Percentiles rank a stretch among this genome's conserved stretches.
Conservation (phyloP, 2,888 invertebrate species). For the Lingula anatina region DNA sequence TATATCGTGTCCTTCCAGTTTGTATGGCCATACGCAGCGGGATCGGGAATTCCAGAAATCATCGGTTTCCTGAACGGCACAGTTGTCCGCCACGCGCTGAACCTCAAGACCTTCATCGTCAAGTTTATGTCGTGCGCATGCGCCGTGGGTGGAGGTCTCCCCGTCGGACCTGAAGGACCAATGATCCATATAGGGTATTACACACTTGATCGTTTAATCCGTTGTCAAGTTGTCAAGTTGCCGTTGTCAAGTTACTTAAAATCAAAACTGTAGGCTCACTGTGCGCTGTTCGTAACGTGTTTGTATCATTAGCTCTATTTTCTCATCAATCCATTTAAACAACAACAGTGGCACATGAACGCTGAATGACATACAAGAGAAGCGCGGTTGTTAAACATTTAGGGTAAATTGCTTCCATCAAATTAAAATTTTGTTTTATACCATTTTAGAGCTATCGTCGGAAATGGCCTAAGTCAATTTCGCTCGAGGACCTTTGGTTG, state of each 20-base stretch:
- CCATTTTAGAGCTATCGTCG: slow-evolving; percentile 14
- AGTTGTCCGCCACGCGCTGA: slow-evolving; percentile 14
- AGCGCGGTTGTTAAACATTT: no score
- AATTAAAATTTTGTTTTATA: no score
- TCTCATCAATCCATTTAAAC: not conserved
- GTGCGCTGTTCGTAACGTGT: no score
- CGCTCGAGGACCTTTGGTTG: slow-evolving; percentile 17
- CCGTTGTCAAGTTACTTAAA: not conserved
- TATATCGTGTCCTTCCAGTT: no score
- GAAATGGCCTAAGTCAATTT: slow-evolving; percentile 23
- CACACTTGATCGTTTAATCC: not conserved
- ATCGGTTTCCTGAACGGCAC: slow-evolving; percentile 21
- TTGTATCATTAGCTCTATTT: not conserved
- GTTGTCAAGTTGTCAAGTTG: no score
- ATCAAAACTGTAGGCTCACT: not conserved
- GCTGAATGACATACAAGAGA: no score
- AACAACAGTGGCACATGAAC: no score
- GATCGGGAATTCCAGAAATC: slow-evolving; percentile 18
- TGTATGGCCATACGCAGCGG: slow-evolving; percentile 18
- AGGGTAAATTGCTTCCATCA: no score
- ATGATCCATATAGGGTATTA: slow-evolving; percentile 17
- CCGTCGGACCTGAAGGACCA: slow-evolving; percentile 15
- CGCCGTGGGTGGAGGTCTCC: slow-evolving; percentile 17
- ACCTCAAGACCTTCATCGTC: slow-evolving; percentile 16
- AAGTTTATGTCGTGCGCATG: slow-evolving; percentile 15